Evolutionary conservation across 1,140 invertebrate genomes (phyloP).

Genomic region (Lamellibrachia luymesi): DNA sequence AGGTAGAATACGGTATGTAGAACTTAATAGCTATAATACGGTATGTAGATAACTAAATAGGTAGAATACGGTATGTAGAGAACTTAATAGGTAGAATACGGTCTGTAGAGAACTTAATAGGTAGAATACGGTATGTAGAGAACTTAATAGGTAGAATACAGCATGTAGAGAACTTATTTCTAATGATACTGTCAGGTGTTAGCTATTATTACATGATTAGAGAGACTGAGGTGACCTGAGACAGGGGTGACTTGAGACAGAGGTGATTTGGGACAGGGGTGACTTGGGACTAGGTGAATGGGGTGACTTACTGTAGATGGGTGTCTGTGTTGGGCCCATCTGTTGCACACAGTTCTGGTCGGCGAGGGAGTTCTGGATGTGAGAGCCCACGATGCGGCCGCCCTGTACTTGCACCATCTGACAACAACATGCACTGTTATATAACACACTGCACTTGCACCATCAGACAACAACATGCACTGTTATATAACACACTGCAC

Average conservation of each 20-base stretch:
- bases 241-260: conserved; percentile 8
- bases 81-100: too few relatives aligned
- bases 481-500: neutral
- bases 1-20: too few relatives aligned
- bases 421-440: neutral
- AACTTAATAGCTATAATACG: too few relatives aligned
- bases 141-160: too few relatives aligned
- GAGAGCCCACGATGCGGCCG: neutral
- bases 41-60: too few relatives aligned
- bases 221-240: neutral
- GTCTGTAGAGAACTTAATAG: too few relatives aligned
- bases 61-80: too few relatives aligned
- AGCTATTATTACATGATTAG: neutral
- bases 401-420: neutral
- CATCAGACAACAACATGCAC: neutral
- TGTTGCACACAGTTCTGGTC: neutral
- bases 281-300: neutral
- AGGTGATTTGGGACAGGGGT: neutral
- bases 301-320: neutral
- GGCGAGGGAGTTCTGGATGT: neutral
- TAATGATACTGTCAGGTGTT: too few relatives aligned
- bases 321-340: conserved; percentile 7
- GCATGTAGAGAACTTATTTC: too few relatives aligned
- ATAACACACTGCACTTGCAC: neutral
- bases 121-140: too few relatives aligned